Evolutionary conservation across 35 echinoderm and acorn worm species (phyloP).

Genomic region (Heliocidaris erythrogramma): DNA sequence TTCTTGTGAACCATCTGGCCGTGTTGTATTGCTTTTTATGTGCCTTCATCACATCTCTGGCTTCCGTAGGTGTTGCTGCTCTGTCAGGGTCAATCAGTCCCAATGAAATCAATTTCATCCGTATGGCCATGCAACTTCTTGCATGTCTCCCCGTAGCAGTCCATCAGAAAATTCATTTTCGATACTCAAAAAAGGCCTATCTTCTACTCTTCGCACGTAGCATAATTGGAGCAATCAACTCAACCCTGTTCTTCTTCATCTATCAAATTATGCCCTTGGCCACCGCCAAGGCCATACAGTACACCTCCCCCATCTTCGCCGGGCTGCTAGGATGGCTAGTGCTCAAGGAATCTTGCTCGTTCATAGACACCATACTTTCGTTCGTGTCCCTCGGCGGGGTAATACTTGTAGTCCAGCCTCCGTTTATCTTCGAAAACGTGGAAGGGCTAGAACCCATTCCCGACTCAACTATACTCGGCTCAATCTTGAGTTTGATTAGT

Average conservation of each 20-base stretch:
- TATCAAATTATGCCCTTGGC: conserved; percentile 20
- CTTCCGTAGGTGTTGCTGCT: neutral
- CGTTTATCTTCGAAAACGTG: neutral
- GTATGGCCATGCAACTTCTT: neutral
- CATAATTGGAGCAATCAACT: neutral
- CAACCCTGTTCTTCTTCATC: neutral
- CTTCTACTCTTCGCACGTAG: neutral
- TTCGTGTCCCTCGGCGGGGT: neutral
- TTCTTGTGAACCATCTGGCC: no score
- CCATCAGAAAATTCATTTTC: neutral
- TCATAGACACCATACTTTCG: neutral
- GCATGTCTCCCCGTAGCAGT: neutral
- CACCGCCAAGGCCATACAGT: conserved; percentile 6
- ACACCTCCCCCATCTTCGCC: neutral
- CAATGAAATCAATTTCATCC: conserved; percentile 25
- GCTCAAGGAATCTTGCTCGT: conserved; percentile 1
- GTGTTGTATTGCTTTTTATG: no score
- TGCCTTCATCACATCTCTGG: no score
- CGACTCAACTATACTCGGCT: neutral
- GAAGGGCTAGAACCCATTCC: neutral
- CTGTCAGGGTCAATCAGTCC: neutral
- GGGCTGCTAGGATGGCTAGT: neutral
- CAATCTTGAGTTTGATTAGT: neutral
- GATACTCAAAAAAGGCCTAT: neutral
- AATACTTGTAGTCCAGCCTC: neutral